Base-by-base conservation (phyloP, 2,888 invertebrate genomes). In the Flexamia atlantica region DNA sequence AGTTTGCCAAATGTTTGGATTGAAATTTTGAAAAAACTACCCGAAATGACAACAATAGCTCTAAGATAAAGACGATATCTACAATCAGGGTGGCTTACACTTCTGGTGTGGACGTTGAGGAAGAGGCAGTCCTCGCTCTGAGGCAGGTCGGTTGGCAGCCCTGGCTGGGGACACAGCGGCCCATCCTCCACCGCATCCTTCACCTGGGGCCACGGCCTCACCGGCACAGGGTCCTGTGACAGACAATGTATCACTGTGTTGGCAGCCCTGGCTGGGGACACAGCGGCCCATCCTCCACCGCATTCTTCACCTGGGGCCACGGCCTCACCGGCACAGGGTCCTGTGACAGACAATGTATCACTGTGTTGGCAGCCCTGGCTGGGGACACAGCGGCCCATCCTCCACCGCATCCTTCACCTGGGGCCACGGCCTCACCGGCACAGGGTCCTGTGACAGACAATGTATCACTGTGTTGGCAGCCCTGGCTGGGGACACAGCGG, bases 311-410 rank as follows among this genome's bases (percentile, higher is more conserved):
- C 4, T 89, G 89, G 17, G 89, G 88, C 91, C 93, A 93, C 17
- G 90, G 89, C 50, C 90, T 89, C 10, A 92, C 90, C 0, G 91
- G 92, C 42, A 90, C 89, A 0, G 93, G 92, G 7, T 92, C 90
- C 92, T 92, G 87, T n/a, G n/a, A n/a, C n/a, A n/a, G n/a, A n/a
- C n/a, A n/a, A n/a, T n/a, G n/a, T n/a, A n/a, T n/a, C n/a, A n/a
- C n/a, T n/a, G n/a, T n/a, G 36, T 42, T 23, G 53, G 50, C 7
- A 74, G n/a, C 5, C 64, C 64, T 20, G 90, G 89, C 85, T 91
- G 91, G 0, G 93, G 92, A 85, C 93, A 93, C 60, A 92, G 90
- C 0, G 93, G 93, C 0, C 93, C 93, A 83, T 93, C 93, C 84
- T 90, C 87, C 1, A 92, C 92, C 0, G 92, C 94, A 88, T 94